These are phyloP conservation scores for Girardia tigrina DNA, from an alignment of 2,888 invertebrate genomes.

Conservation along the genomic window DNA sequence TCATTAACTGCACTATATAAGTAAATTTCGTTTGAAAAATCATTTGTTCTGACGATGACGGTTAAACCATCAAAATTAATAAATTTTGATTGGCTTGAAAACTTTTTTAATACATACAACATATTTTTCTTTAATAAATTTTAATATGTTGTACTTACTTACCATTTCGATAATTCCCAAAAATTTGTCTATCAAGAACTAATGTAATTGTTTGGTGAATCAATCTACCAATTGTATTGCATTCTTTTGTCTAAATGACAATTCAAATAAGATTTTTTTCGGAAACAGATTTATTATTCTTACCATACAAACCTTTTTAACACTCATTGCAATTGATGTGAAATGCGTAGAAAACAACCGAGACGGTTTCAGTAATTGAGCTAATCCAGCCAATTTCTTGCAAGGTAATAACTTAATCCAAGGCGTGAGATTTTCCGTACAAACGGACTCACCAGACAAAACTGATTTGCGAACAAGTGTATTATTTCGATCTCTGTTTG, in stretches of 20 bases:
- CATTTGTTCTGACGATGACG: too few species aligned
- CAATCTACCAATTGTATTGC: conserved; percentile 60
- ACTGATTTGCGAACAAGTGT: conserved; percentile 60
- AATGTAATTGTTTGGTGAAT: conserved; percentile 70
- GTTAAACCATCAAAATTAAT: too few species aligned
- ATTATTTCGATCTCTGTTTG: background rate
- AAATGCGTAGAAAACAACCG: conserved; percentile 80
- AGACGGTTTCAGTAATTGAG: conserved; percentile 72
- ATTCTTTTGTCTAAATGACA: conserved; percentile 49
- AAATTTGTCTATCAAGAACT: conserved; percentile 61
- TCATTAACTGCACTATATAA: too few species aligned
- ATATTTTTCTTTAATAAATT: too few species aligned
- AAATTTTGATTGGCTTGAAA: too few species aligned
- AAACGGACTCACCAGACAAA: conserved; percentile 85
- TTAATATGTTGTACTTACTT: too few species aligned
- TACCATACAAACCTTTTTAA: conserved; percentile 63
- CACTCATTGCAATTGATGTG: conserved; percentile 73
- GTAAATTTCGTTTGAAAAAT: too few species aligned
- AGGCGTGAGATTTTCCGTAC: conserved; percentile 94
- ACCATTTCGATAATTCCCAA: background rate
- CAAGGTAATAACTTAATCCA: conserved; percentile 94
- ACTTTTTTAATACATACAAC: too few species aligned
- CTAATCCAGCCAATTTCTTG: conserved; percentile 65
- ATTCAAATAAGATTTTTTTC: background rate
- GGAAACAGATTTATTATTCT: conserved; percentile 37